Evolutionary conservation across 2,113 vertebrate species (phyloP), one percentile per base, ranked within the genome.

Genomic region (Xerus inauris): DNA sequence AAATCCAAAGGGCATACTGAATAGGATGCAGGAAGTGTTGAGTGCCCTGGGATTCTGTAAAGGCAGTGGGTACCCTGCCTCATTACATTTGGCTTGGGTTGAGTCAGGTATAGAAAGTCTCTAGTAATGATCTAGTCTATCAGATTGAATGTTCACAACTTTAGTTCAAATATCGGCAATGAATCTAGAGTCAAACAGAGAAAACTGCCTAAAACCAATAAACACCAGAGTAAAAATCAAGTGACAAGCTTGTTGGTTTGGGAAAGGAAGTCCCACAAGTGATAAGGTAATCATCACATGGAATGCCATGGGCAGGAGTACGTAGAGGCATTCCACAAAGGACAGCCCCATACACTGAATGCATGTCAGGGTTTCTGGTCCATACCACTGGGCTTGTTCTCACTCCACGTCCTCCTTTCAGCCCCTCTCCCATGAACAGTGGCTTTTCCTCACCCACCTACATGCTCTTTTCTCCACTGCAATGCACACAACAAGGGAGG

Each of bases 121-220:
- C 54, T 3, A 0, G 28, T 45, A 49, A 94, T 16, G 67, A 51
- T 49, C 62, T 14, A 4, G 17, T 77, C 72, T 51, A 75, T 57
- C 73, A 22, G 73, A 65, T 79, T 32, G 64, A 38, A 93, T 93
- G 77, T 93, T 91, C 87, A 79, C 82, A 86, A 79, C 40, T 59
- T 28, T 40, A 77, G 51, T 79, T 91, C 93, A 92, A 87, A 87
- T 87, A 67, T 42, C 83, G 89, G 92, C 73, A 38, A 83, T 13
- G 77, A 65, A 64, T 32, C 57, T 28, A 49, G 0, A 73, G 62
- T 54, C 35, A 10, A 54, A 62, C 26, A 73, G 91, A 77, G 67
- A 89, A 86, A 72, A 77, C 8, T 77, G 81, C 47, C 90, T 38
- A 42, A 80, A 76, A n/a, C n/a, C n/a, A 79, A 73, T 49, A 84